Conservation (phyloP, 2,797 vertebrate species). For the Cossypha caffra region DNA sequence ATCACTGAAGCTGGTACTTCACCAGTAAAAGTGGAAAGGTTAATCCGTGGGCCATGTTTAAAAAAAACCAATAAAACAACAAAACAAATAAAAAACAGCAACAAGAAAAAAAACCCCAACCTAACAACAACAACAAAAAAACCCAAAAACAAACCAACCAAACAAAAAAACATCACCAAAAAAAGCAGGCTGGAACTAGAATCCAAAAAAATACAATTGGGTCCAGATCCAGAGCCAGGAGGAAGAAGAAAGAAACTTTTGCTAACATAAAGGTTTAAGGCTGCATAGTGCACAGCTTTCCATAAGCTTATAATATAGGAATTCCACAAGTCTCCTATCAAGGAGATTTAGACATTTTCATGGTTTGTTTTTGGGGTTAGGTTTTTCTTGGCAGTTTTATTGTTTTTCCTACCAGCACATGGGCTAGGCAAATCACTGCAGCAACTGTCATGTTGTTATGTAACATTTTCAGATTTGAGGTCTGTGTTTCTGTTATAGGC, state of each 20-base stretch:
- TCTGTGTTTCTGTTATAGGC: neutral
- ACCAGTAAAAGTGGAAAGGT: neutral
- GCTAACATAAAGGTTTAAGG: neutral
- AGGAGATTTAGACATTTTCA: neutral
- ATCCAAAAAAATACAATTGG: neutral
- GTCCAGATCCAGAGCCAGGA: neutral
- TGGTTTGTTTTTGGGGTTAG: neutral
- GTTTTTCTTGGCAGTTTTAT: neutral
- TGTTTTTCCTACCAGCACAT: neutral
- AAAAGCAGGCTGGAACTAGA: neutral
- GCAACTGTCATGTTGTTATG: neutral
- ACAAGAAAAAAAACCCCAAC: too few relatives aligned
- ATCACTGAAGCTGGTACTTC: neutral
- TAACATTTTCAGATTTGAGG: neutral
- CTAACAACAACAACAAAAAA: too few relatives aligned
- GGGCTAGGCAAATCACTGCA: neutral
- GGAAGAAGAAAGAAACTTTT: neutral
- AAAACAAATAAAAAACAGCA: too few relatives aligned
- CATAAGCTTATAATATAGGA: neutral
- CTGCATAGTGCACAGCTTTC: neutral
- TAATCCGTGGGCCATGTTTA: neutral
- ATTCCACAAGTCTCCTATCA: neutral
- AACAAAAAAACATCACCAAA: too few relatives aligned
- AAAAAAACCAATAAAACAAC: neutral
- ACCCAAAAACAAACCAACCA: too few relatives aligned